Evolutionary conservation across 2,888 invertebrate species (phyloP).

Genomic region (Neocrepidodera transversa): DNA sequence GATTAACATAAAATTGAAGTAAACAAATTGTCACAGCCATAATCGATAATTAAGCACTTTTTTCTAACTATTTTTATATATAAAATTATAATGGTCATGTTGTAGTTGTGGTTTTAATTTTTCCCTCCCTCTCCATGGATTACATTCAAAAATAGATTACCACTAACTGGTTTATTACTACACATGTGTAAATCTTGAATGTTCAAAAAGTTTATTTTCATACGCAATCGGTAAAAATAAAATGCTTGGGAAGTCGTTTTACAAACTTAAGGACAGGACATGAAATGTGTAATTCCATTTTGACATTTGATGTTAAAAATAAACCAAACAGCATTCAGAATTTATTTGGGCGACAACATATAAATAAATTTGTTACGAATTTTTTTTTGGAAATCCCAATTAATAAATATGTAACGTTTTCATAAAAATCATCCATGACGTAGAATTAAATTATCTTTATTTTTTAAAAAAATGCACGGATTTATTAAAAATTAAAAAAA

Average conservation of each 20-base stretch:
- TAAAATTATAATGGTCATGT: too few species aligned
- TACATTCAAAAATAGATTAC: conserved; percentile 26
- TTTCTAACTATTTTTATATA: too few species aligned
- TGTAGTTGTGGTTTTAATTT: too few species aligned
- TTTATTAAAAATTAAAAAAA: too few species aligned
- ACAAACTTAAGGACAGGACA: conserved; percentile 12
- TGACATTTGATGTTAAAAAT: conserved; percentile 18
- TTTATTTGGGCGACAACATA: conserved; percentile 21
- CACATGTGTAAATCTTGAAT: conserved; percentile 28
- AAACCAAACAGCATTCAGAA: conserved; percentile 8
- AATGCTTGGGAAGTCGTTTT: conserved; percentile 14
- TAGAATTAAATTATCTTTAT: too few species aligned
- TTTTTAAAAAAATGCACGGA: too few species aligned
- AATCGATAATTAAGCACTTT: too few species aligned
- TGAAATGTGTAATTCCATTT: conserved; percentile 10
- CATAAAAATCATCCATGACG: too few species aligned
- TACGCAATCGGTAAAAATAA: conserved; percentile 33
- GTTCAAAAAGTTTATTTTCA: conserved; percentile 23
- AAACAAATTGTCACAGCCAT: too few species aligned
- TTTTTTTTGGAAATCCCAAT: conserved; percentile 16
- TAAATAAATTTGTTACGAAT: not conserved
- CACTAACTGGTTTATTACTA: conserved; percentile 20
- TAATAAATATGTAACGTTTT: not conserved
- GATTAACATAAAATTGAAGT: too few species aligned
- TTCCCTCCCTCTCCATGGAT: too few species aligned